A percentile compares a stretch with the other conserved stretches of the same genome.
phyloP scores from a whole-genome alignment of 2,888 invertebrate genomes.

The Caenorhabditis wallacei region DNA sequence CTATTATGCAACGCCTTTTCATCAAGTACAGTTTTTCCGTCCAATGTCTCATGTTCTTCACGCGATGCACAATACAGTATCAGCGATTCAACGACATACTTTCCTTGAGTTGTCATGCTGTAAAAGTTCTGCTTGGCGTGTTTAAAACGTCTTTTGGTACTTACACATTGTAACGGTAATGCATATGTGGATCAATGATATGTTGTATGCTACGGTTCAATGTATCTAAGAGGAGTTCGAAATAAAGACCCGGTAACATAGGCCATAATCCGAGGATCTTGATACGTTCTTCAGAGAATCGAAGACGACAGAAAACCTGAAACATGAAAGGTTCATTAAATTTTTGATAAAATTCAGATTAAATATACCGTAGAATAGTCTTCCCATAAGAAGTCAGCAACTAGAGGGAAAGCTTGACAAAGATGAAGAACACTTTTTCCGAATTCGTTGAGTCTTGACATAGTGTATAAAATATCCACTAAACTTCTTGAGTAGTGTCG shows the following conservation, averaged over 20 bases:
- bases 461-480: slow-evolving; percentile 47
- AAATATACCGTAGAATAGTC: slow-evolving; percentile 42
- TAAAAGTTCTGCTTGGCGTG: not conserved
- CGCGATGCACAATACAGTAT: slow-evolving; percentile 43
- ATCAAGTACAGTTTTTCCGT: slow-evolving; percentile 27
- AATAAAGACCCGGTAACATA: slow-evolving; percentile 43
- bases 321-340: not conserved
- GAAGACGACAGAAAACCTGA: slow-evolving; percentile 50
- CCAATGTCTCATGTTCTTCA: slow-evolving; percentile 33
- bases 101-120: slow-evolving; percentile 47
- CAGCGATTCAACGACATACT: slow-evolving; percentile 26
- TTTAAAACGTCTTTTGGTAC: not conserved
- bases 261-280: slow-evolving; percentile 51
- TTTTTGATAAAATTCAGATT: not conserved
- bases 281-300: slow-evolving; percentile 46
- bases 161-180: slow-evolving; percentile 43
- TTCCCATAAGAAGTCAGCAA: slow-evolving; percentile 59
- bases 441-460: slow-evolving; percentile 45
- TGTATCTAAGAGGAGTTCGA: slow-evolving; percentile 46
- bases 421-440: slow-evolving; percentile 46
- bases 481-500: slow-evolving; percentile 44
- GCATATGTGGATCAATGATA: slow-evolving; percentile 33
- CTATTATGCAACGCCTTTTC: slow-evolving; percentile 42
- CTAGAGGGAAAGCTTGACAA: slow-evolving; percentile 14
- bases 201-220: slow-evolving; percentile 35